Percentiles rank a stretch among this genome's conserved stretches.
These are phyloP conservation scores for Acanthaster planci DNA, from an alignment of 35 echinoderm and acorn worm genomes.

Conservation along the genomic window DNA sequence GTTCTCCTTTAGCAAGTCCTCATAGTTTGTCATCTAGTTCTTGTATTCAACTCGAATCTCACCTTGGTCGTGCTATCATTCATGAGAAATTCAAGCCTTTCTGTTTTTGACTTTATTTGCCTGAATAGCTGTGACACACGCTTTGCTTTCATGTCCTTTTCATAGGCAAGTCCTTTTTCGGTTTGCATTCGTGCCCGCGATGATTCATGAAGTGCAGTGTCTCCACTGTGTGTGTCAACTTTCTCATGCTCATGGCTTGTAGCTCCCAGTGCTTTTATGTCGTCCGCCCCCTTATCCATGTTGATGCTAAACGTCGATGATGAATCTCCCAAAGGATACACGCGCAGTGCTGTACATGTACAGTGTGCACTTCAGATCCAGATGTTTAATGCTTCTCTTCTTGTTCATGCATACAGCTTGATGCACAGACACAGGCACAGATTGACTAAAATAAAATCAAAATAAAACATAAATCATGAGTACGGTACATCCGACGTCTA, in stretches of 20 bases:
- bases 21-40: neutral
- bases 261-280: neutral
- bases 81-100: neutral
- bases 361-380: too few relatives aligned
- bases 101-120: slow-evolving; percentile 22
- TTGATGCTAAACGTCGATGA: neutral
- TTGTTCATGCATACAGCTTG: too few relatives aligned
- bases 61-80: neutral
- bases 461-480: too few relatives aligned
- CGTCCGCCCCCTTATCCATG: neutral
- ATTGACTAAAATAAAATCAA: too few relatives aligned
- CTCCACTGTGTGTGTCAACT: slow-evolving; percentile 1
- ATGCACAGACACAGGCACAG: too few relatives aligned
- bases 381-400: too few relatives aligned
- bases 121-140: slow-evolving; percentile 8
- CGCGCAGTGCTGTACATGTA: too few relatives aligned
- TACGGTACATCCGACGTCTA: too few relatives aligned
- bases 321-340: too few relatives aligned
- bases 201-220: neutral
- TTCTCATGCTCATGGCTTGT: neutral
- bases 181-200: neutral
- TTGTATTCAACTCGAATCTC: neutral
- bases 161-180: slow-evolving; percentile 16
- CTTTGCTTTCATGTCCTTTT: slow-evolving; percentile 17
- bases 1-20: slow-evolving; percentile 17